Conservation (phyloP, 2,113 vertebrate genomes). For the Sinocyclocheilus rhinocerous region DNA sequence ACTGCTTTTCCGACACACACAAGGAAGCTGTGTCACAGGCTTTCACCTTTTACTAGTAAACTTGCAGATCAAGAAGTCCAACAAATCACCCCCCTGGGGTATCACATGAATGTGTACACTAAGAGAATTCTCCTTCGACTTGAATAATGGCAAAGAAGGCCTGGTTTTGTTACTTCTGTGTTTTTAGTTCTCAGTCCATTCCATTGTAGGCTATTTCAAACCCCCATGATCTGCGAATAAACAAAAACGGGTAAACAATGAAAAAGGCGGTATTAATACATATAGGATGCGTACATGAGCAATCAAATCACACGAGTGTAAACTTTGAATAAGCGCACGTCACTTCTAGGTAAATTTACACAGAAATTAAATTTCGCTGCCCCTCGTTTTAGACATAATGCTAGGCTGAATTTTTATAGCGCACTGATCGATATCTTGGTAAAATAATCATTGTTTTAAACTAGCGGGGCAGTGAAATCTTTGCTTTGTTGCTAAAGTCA, state of each 20-base stretch:
- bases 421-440: constrained; percentile 99
- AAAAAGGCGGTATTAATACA: constrained; percentile 76
- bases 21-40: neutral
- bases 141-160: constrained; percentile 4
- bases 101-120: neutral
- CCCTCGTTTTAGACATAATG: constrained; percentile 88
- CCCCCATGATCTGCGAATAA: constrained; percentile 89
- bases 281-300: constrained; percentile 78
- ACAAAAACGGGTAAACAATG: constrained; percentile 90
- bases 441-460: constrained; percentile 98
- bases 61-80: constrained; percentile 1
- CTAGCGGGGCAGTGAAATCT: constrained; percentile 98
- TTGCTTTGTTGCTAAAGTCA: constrained; percentile 99
- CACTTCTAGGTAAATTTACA: constrained; percentile 92
- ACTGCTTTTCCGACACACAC: neutral
- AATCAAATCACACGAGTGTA: constrained; percentile 92
- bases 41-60: neutral
- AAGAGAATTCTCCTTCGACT: neutral
- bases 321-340: constrained; percentile 86
- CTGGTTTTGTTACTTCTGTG: constrained; percentile 1
- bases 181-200: constrained; percentile 19
- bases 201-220: constrained; percentile 81
- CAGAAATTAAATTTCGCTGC: constrained; percentile 91
- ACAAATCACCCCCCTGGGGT: neutral
- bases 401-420: constrained; percentile 94